These are phyloP conservation scores for Cheilinus undulatus DNA, from an alignment of 2,113 vertebrate genomes.

Conservation along the genomic window DNA sequence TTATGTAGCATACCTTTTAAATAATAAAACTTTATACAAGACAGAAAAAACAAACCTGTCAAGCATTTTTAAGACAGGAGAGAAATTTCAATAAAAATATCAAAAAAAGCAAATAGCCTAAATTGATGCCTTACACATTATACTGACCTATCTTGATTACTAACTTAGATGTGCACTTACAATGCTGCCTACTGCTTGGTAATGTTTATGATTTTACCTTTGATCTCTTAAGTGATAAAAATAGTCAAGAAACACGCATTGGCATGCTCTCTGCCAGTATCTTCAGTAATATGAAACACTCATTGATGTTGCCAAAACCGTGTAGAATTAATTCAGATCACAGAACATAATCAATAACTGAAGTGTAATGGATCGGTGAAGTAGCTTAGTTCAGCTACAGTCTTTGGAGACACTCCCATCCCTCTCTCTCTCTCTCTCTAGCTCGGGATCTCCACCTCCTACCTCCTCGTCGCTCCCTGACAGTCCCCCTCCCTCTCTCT, in stretches of 20 bases:
- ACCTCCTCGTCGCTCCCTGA: conserved; percentile 15
- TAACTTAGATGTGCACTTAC: no score
- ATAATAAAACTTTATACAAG: no score
- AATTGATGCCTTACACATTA: no score
- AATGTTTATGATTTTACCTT: no score
- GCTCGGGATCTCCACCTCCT: conserved; percentile 44
- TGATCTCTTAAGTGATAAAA: no score
- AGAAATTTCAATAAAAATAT: no score
- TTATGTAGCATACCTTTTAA: no score
- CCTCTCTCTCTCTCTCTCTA: conserved; percentile 3
- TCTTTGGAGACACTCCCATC: neutral
- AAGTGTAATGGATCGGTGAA: neutral
- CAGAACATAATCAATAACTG: neutral
- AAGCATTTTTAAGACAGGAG: no score
- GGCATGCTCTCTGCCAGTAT: no score
- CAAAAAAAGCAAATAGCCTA: no score
- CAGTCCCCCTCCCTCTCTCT: conserved; percentile 14
- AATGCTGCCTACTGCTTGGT: no score
- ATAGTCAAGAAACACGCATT: conserved; percentile 1
- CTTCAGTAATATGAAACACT: neutral
- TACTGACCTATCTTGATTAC: neutral
- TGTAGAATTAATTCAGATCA: neutral
- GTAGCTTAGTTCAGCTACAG: neutral
- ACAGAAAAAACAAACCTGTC: no score
- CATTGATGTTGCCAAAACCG: neutral